Evolutionary conservation across 2,113 vertebrate species (phyloP).

Genomic region (Ochotona princeps): DNA sequence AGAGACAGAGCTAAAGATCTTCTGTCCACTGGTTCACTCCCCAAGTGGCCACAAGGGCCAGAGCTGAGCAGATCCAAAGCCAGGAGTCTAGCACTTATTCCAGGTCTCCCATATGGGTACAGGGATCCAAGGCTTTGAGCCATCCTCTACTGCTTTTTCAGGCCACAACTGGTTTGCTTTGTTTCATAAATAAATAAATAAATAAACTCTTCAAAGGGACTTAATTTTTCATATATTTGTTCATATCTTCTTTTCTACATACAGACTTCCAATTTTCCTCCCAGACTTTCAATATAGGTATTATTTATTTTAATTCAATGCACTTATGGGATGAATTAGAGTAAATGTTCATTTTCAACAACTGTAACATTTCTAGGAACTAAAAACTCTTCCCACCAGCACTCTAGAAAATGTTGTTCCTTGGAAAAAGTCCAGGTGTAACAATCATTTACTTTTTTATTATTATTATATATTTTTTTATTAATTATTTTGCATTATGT

Average conservation of each 20-base stretch:
- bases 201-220: background rate
- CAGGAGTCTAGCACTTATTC: no score
- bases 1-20: no score
- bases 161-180: no score
- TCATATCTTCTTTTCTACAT: background rate
- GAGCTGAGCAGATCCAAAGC: no score
- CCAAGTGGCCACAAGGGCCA: no score
- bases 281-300: background rate
- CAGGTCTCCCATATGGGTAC: no score
- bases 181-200: no score
- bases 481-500: no score
- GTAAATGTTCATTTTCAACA: background rate
- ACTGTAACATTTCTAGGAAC: background rate
- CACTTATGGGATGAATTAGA: background rate
- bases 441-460: conserved; percentile 56
- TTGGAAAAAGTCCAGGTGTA: background rate
- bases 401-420: background rate
- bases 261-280: background rate
- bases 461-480: no score
- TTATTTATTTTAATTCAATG: conserved; percentile 25
- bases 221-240: conserved; percentile 21
- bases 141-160: no score
- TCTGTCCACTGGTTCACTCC: no score
- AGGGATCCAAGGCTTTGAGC: no score
- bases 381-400: background rate